These are phyloP conservation scores for Mormyrops boulengeri DNA, from an alignment of 2,797 vertebrate genomes.

Conservation along the genomic window DNA sequence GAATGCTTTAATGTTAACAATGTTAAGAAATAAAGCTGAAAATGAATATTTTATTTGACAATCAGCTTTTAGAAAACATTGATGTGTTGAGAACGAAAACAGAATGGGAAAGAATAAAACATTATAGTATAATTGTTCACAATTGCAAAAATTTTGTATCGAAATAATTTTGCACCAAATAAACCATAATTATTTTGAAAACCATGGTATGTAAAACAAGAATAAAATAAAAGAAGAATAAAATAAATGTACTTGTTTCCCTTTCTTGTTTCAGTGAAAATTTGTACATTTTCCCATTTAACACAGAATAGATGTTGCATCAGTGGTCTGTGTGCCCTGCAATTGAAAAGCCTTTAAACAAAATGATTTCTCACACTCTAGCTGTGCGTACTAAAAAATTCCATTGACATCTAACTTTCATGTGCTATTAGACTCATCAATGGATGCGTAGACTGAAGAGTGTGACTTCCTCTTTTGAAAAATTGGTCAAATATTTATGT, in stretches of 20 bases:
- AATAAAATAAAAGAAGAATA: neutral
- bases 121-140: neutral
- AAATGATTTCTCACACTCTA: neutral
- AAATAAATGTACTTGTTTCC: neutral
- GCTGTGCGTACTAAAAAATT: neutral
- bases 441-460: neutral
- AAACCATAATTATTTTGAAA: neutral
- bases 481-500: conserved; percentile 35
- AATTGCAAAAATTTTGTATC: neutral
- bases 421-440: neutral
- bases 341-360: neutral
- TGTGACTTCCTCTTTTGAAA: conserved; percentile 35
- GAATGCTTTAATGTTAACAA: neutral
- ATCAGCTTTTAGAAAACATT: neutral
- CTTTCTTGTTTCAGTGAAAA: neutral
- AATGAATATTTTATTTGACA: neutral
- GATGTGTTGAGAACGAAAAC: neutral
- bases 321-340: neutral
- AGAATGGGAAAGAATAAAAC: neutral
- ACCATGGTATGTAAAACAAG: neutral
- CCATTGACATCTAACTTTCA: neutral
- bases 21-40: neutral
- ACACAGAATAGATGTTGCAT: neutral
- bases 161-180: neutral
- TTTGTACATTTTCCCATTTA: neutral